Evolutionary conservation across 2,888 invertebrate species (phyloP).

Genomic region (Xestia ashworthii): DNA sequence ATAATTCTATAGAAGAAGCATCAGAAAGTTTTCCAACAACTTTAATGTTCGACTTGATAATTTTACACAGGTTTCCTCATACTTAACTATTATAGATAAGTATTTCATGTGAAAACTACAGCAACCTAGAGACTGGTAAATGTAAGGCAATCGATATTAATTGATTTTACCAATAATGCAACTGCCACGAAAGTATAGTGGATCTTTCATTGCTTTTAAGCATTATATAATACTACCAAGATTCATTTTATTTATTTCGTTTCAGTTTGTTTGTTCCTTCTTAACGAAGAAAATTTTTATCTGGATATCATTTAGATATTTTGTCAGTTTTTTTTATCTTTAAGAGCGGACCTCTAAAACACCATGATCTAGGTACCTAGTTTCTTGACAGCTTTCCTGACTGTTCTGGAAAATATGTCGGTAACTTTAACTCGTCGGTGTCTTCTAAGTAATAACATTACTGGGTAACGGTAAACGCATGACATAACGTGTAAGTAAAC

Average conservation of each 20-base stretch:
- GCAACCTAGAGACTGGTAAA: conserved; percentile 5
- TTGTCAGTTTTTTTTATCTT: not conserved
- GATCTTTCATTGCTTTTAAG: not conserved
- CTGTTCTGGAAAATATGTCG: conserved; percentile 47
- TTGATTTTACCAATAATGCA: not conserved
- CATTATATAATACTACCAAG: not conserved
- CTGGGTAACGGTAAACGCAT: conserved; percentile 39
- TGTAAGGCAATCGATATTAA: conserved; percentile 3
- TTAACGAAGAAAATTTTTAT: not conserved
- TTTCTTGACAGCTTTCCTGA: conserved; percentile 18
- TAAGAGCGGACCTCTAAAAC: not conserved
- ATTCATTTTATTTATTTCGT: not conserved
- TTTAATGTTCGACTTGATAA: not conserved
- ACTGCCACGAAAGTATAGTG: not conserved
- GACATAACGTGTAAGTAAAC: conserved; percentile 40
- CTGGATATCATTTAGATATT: not conserved
- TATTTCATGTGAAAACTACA: not conserved
- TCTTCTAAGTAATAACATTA: conserved; percentile 57
- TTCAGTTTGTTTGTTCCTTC: not conserved
- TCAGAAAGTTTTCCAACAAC: not conserved
- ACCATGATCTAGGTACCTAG: not conserved
- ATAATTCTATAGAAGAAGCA: not conserved
- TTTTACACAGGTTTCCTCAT: conserved; percentile 19
- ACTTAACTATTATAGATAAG: not conserved
- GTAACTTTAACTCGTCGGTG: conserved; percentile 37